Conservation (phyloP, 2,888 invertebrate genomes). For the Thera britannica region DNA sequence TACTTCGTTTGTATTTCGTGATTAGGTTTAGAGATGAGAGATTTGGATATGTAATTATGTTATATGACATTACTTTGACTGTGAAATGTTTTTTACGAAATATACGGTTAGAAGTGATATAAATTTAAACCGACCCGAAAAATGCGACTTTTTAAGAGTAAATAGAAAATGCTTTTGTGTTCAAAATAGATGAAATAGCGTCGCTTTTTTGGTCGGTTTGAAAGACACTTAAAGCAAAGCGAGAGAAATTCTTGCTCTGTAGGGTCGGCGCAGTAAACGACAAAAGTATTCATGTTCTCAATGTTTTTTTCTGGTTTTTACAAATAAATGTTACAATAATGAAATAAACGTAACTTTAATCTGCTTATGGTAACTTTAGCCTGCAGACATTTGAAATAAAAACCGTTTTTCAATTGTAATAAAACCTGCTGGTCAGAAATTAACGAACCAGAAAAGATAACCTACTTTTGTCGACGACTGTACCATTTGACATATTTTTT, state of each 20-base stretch:
- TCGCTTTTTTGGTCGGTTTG: slow-evolving; percentile 6
- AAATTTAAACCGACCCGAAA: neutral
- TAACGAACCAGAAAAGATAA: neutral
- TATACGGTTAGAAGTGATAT: slow-evolving; percentile 15
- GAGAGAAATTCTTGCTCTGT: neutral
- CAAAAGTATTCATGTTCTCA: neutral
- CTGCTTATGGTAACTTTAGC: no score
- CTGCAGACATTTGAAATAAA: neutral
- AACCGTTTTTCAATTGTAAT: neutral
- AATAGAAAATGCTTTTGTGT: neutral
- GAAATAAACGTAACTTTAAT: no score
- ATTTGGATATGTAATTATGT: neutral
- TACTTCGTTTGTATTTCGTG: no score
- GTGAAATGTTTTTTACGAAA: slow-evolving; percentile 15
- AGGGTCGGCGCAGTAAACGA: neutral
- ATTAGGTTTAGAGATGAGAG: neutral
- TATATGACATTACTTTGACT: slow-evolving; percentile 9
- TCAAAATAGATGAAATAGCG: neutral
- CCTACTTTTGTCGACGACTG: neutral
- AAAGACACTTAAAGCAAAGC: neutral
- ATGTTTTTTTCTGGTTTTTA: no score
- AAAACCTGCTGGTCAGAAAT: no score
- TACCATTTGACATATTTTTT: slow-evolving; percentile 13
- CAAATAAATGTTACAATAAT: no score
- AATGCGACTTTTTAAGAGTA: neutral